These are phyloP conservation scores for Anneissia japonica DNA, from an alignment of 35 echinoderm and acorn worm genomes.

Conservation along the genomic window DNA sequence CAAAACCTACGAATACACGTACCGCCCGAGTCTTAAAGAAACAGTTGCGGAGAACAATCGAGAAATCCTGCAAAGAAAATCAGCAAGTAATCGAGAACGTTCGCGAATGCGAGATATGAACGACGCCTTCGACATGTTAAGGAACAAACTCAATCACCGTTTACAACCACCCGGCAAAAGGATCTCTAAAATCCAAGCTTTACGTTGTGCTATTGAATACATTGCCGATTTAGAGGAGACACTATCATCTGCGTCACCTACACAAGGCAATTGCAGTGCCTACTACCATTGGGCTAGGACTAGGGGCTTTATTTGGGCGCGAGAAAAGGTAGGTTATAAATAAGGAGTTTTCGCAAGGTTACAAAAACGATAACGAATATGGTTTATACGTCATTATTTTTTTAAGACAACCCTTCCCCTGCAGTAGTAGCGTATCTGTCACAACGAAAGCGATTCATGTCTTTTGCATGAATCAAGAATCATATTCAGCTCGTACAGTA, in stretches of 20 bases:
- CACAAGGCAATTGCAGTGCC: constrained; percentile 49
- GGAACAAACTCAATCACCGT: constrained; percentile 74
- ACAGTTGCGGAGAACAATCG: constrained; percentile 65
- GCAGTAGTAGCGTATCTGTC: no score
- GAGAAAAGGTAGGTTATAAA: constrained; percentile 71
- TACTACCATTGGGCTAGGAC: constrained; percentile 98
- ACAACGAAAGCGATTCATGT: no score
- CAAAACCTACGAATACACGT: neutral
- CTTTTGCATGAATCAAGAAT: no score
- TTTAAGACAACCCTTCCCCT: no score
- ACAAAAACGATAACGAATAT: no score
- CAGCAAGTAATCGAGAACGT: constrained; percentile 88
- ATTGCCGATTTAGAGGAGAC: constrained; percentile 91
- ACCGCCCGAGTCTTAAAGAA: constrained; percentile 15
- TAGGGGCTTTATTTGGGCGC: constrained; percentile 87
- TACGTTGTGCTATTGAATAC: constrained; percentile 89
- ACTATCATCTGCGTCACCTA: constrained; percentile 60
- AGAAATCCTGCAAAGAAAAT: constrained; percentile 90
- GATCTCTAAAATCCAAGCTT: constrained; percentile 95
- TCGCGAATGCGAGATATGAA: constrained; percentile 99
- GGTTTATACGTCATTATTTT: no score
- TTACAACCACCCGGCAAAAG: constrained; percentile 86
- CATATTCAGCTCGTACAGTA: no score
- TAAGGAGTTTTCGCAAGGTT: no score
- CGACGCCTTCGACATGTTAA: constrained; percentile 83